Evolutionary conservation across 92 coral and sea anemone species (phyloP), one percentile per base, ranked within the genome.

Genomic region (Palythoa heliodiscus): DNA sequence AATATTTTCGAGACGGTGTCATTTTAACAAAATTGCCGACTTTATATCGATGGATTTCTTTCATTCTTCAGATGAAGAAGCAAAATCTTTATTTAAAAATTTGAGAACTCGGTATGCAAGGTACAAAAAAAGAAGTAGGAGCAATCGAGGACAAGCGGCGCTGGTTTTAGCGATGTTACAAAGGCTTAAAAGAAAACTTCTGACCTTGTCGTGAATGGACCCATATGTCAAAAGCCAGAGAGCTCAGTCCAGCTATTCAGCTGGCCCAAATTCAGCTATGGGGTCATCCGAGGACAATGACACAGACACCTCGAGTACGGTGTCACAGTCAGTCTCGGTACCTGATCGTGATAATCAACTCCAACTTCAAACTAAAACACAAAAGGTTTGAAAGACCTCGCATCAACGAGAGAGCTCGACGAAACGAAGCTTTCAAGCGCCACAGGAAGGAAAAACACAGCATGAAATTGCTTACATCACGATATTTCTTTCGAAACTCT

Each of bases 191-290:
- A 71, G 52, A 71, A 71, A 39, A 71, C 53, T 37, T 71, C 76
- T 38, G 54, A 71, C 76, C 76, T 71, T 71, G 52, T 71, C 53
- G 53, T 71, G 76, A 22, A 38, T 71, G 54, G 76, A 71, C 76
- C 54, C 76, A 71, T 40, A 71, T 71, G 76, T 37, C 76, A 71
- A 71, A 70, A 71, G 76, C 76, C 76, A 48, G 38, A 71, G 76
- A 29, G 38, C 76, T 20, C 76, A 71, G 57, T 71, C 76, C 76
- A 71, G 76, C 76, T 71, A 71, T 71, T 38, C 76, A 71, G 76
- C 76, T 29, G 76, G 76, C 76, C 76, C 76, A 71, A 71, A 71
- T 71, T 71, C 76, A 71, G 76, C 76, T 38, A 71, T 71, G 76
- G 76, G 52, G 76, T 71, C 76, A 40, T 71, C 53, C 23, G 57